Conservation (phyloP, 2,888 invertebrate species). For the Argyresthia albistria region DNA sequence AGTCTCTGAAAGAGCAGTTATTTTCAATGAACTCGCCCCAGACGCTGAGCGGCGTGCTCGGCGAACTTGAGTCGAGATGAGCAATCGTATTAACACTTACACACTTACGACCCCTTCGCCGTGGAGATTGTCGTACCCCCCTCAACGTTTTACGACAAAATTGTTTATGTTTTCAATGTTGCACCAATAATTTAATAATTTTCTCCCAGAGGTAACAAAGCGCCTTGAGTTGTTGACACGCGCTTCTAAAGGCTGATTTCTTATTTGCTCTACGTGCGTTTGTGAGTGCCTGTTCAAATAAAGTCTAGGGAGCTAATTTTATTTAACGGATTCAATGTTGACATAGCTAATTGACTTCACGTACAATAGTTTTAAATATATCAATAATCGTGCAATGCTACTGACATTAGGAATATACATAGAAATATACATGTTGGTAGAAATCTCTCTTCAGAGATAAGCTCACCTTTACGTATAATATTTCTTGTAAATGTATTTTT, state of each 20-base stretch:
- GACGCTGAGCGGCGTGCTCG: slow-evolving; percentile 11
- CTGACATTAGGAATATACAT: no score
- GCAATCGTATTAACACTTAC: slow-evolving; percentile 7
- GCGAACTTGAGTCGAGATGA: slow-evolving; percentile 12
- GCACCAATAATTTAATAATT: slow-evolving; percentile 1
- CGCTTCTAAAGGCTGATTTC: neutral
- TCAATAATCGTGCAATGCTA: no score
- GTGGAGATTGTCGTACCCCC: neutral
- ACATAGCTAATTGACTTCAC: no score
- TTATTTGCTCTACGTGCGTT: neutral
- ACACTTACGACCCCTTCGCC: slow-evolving; percentile 5
- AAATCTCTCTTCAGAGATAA: no score
- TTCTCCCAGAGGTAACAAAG: slow-evolving; percentile 1
- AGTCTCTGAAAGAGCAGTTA: slow-evolving; percentile 41
- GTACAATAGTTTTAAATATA: no score
- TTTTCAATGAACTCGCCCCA: slow-evolving; percentile 38
- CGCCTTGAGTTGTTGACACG: neutral
- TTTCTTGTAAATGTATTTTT: no score
- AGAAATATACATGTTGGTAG: no score
- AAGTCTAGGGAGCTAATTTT: no score
- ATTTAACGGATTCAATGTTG: no score
- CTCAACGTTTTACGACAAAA: neutral
- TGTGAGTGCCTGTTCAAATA: no score
- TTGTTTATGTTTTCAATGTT: slow-evolving; percentile 5
- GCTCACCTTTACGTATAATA: no score